Evolutionary conservation across 2,888 invertebrate species (phyloP).

Genomic region (Trichogramma dendrolimi): DNA sequence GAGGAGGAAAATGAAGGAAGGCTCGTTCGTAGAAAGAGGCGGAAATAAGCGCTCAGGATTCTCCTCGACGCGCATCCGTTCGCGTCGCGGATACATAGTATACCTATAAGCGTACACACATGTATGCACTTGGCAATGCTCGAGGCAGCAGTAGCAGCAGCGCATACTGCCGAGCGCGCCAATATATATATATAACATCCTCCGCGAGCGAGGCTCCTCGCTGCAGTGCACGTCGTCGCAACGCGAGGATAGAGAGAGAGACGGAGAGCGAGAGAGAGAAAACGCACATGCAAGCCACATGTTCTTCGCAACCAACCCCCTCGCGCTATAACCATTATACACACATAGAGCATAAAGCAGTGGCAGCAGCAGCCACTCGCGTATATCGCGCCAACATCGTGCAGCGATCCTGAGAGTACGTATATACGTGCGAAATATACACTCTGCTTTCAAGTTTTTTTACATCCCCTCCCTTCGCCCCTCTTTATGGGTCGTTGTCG

Average conservation of each 20-base stretch:
- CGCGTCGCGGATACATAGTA: constrained; percentile 8
- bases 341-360: too few species aligned
- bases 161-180: too few species aligned
- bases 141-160: neutral
- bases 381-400: too few species aligned
- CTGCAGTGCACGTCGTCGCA: neutral
- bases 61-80: constrained; percentile 18
- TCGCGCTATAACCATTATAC: too few species aligned
- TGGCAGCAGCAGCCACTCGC: too few species aligned
- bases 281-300: constrained; percentile 26
- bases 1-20: neutral
- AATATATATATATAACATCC: neutral
- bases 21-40: neutral
- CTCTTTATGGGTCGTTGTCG: too few species aligned
- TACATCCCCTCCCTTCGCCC: neutral
- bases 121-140: neutral
- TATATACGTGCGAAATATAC: too few species aligned
- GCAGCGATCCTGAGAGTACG: too few species aligned
- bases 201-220: neutral
- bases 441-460: neutral
- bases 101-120: neutral
- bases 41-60: constrained; percentile 18
- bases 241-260: constrained; percentile 1
- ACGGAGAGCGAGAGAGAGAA: too few species aligned
- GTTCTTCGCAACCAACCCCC: constrained; percentile 6